Evolutionary conservation across 2,113 vertebrate species (phyloP).

Genomic region (Nibea coibor): DNA sequence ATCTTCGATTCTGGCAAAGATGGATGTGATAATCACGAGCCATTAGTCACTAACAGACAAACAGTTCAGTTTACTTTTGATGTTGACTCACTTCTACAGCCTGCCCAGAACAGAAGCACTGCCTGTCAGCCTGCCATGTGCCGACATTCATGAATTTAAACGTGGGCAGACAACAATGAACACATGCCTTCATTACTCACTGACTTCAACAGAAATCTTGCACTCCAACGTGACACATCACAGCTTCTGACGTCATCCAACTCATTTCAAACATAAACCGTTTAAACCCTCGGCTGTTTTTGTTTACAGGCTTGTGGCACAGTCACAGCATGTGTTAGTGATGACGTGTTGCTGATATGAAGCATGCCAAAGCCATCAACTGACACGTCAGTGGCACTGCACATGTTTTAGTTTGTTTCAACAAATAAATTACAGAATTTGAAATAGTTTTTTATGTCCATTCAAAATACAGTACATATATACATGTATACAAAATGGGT

Average conservation of each 20-base stretch:
- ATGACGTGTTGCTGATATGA: background rate
- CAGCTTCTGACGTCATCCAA: background rate
- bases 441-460: conserved; percentile 1
- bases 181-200: conserved; percentile 12
- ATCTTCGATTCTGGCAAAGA: conserved; percentile 22
- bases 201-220: background rate
- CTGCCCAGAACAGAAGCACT: conserved; percentile 39
- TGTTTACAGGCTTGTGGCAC: background rate
- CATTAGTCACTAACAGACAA: conserved; percentile 49
- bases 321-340: background rate
- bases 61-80: conserved; percentile 25
- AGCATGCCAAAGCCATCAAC: background rate
- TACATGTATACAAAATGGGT: too few species aligned
- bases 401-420: background rate
- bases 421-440: too few species aligned
- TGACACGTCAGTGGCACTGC: background rate
- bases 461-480: background rate
- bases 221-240: background rate
- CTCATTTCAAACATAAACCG: background rate
- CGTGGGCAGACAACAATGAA: conserved; percentile 24
- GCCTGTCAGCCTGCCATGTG: conserved; percentile 30
- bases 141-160: conserved; percentile 19
- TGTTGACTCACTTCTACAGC: conserved; percentile 51
- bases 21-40: conserved; percentile 35
- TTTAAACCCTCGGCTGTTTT: background rate